Evolutionary conservation across 2,113 vertebrate genomes (phyloP).

Genomic region (Thunnus thynnus): DNA sequence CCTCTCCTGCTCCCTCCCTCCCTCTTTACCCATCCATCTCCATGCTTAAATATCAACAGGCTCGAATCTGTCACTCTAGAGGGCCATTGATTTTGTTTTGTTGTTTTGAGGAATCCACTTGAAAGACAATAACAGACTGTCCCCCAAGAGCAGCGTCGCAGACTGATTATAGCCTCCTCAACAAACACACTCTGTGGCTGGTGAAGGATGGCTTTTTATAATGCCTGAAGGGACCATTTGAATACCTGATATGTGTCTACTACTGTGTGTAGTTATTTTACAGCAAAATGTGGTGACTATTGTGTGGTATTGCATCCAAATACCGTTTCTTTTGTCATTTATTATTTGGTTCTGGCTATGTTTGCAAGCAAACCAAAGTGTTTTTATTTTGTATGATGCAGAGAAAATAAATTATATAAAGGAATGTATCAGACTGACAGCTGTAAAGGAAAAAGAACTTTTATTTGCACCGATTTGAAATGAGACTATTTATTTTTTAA

Average conservation of each 20-base stretch:
- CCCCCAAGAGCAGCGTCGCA: constrained; percentile 65
- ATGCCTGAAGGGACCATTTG: constrained; percentile 67
- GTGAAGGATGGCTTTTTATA: constrained; percentile 66
- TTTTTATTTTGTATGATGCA: constrained; percentile 75
- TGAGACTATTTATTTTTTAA: constrained; percentile 80
- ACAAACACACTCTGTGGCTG: constrained; percentile 59
- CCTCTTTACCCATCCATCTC: constrained; percentile 58
- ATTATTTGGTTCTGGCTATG: constrained; percentile 49
- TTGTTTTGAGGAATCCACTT: constrained; percentile 75
- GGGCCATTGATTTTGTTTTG: constrained; percentile 77
- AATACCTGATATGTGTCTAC: constrained; percentile 67
- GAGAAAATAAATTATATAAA: constrained; percentile 52
- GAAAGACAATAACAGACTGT: constrained; percentile 79
- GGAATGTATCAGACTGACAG: constrained; percentile 76
- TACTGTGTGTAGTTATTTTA: constrained; percentile 71
- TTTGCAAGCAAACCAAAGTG: constrained; percentile 84
- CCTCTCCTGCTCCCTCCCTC: constrained; percentile 26
- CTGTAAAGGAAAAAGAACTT: constrained; percentile 68
- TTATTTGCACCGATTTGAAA: constrained; percentile 79
- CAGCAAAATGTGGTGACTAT: constrained; percentile 64
- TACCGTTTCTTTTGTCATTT: constrained; percentile 37
- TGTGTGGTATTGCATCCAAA: constrained; percentile 69
- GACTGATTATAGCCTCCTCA: constrained; percentile 74
- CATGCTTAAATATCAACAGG: constrained; percentile 76
- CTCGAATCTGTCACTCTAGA: constrained; percentile 75